Base-by-base conservation (phyloP, 1,140 invertebrate species). In the Ips typographus region DNA sequence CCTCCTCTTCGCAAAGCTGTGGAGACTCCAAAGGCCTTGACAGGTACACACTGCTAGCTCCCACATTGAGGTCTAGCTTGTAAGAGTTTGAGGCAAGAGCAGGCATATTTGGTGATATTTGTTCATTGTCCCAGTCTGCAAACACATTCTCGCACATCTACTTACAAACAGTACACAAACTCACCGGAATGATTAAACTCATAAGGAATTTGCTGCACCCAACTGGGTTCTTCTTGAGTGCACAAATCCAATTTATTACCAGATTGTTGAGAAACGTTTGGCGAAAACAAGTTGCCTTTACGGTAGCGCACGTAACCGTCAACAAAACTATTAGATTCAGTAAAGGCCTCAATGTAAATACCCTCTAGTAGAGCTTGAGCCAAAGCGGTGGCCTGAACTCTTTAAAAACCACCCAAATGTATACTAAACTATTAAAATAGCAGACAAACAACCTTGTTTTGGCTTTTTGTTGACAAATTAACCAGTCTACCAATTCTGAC, bases 361-460 rank as follows among this genome's bases (percentile, higher is more conserved):
- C 88, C 90, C 80, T 92, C 89, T 2, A 95, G 76, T 7, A 96
- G 80, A 8, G 90, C 89, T 82, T 95, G 93, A 36, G 93, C 92
- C 72, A 95, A 87, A 4, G 88, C 87, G 41, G 86, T 83, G 4
- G 91, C 94, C 83, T 94, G 92, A 6, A 88, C 82, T 76, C 93
- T 93, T 76, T 72, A 80, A 79, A 37, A 62, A 2, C 43, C 4
- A 8, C 8, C 42, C 8, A 41, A 41, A 59, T 59, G 42, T 40
- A 40, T 42, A 1, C 40, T 36, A 49, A 49, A 49, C 3, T 22
- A 3, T 49, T 49, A 86, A 79, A 1, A 39, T 2, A 40, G 44
- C 3, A 22, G 44, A 49, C 44, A 1, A 55, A 77, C 80, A 81
- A 85, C 80, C 83, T 78, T 36, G 70, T 78, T 65, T 77, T 80